Evolutionary conservation across 2,113 vertebrate species (phyloP), one percentile per base, ranked within the genome.

Genomic region (Muntiacus reevesi): DNA sequence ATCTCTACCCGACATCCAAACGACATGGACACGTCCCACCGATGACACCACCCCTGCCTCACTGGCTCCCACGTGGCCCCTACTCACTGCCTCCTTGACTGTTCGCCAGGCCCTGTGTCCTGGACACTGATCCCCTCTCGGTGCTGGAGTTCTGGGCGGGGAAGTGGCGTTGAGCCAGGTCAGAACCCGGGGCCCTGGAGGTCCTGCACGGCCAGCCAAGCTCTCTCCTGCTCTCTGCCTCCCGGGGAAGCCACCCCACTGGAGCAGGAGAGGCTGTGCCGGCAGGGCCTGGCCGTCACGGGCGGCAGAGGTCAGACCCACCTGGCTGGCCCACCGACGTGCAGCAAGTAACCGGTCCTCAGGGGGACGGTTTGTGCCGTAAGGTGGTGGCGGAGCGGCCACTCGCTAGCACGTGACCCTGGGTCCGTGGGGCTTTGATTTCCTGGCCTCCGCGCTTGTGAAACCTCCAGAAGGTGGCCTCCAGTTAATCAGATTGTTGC

Each of bases 281-380:
- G 45, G 45, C 43, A 33, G 52, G 13, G 67, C 88, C 30, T 52
- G 40, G 36, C 14, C 12, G 0, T 54, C n/a, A 19, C 15, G 2
- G 50, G 5, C 2, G 1, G 25, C 50, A 16, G n/a, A 54, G n/a
- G 17, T 54, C 62, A 40, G 33, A 40, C 1, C 33, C 4, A 1
- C 16, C 13, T 2, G 0, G 0, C 33, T 55, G 9, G 30, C 16
- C 27, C n/a, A 16, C 6, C 2, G 0, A 17, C 2, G 2, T 2
- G 52, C 6, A 4, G n/a, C 33, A 9, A 16, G 54, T 5, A 14
- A 16, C 33, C 40, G 4, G 52, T 54, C 30, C 52, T 23, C 52
- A 54, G 2, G 47, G 2, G 30, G n/a, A 10, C 2, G 1, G 21
- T 25, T 40, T 84, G 81, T 27, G 21, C 13, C 1, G 0, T 0